Conservation (phyloP, 2,113 vertebrate species). For the Lepisosteus osseus region DNA sequence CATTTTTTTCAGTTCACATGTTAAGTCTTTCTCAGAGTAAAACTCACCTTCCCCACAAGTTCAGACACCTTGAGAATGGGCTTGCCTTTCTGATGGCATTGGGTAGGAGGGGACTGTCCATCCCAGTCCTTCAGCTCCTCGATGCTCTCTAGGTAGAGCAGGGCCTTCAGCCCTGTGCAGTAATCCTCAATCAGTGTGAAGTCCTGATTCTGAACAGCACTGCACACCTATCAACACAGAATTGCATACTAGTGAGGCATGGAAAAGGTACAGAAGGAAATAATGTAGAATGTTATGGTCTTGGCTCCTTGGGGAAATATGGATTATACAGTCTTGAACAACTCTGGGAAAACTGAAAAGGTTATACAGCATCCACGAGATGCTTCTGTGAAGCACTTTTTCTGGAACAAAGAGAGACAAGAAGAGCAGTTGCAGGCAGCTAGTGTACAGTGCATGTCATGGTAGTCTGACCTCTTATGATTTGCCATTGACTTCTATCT, state of each 20-base stretch:
- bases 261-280: conserved; percentile 5
- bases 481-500: no score
- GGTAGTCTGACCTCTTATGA: no score
- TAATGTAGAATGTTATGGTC: conserved; percentile 17
- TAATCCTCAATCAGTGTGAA: conserved; percentile 77
- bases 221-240: conserved; percentile 66
- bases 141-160: conserved; percentile 85
- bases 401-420: not conserved
- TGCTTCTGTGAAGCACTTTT: not conserved
- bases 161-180: conserved; percentile 76
- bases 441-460: no score
- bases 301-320: not conserved
- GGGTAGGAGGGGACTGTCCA: conserved; percentile 82
- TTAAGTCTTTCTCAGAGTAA: not conserved
- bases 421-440: no score
- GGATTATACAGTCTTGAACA: not conserved
- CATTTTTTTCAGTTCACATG: not conserved
- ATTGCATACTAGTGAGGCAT: conserved; percentile 9
- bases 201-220: conserved; percentile 78
- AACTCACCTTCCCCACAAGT: conserved; percentile 74
- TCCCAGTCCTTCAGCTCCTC: conserved; percentile 79
- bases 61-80: conserved; percentile 70
- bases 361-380: not conserved
- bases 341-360: not conserved
- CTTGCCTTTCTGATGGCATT: conserved; percentile 84